Evolutionary conservation across 2,797 vertebrate genomes (phyloP), one percentile per base, ranked within the genome.

Genomic region (Craterocephalus amniculus): DNA sequence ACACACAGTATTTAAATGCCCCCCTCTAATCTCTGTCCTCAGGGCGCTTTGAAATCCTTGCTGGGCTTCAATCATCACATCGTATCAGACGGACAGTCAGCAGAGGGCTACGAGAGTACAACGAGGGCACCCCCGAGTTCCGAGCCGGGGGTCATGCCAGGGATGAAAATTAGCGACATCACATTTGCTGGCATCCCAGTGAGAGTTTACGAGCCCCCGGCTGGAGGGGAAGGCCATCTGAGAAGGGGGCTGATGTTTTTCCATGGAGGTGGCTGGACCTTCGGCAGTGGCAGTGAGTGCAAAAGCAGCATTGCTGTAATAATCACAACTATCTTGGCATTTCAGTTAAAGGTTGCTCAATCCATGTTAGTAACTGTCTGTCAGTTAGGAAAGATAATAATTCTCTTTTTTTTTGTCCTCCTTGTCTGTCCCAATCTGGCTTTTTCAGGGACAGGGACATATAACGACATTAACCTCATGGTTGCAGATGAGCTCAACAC

Each of bases 251-350:
- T 99, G 49, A 24, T 99, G 84, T 99, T 88, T 64, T 87, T 97
- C 72, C 97, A 98, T 0, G 98, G 98, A 76, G 98, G 97, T 29
- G 98, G 97, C 82, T 99, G 98, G 97, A 94, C 96, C 6, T 26
- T 97, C 43, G 96, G 96, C 61, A 95, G 92, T 40, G 89, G 90
- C 88, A 97, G 98, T 99, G 93, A 71, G 97, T 94, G 58, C 35
- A 0, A 9, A 3, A n/a, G 4, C 68, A 32, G 5, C 32, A 9
- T 31, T 14, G 22, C 62, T 38, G 0, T 22, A 9, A 66, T 18
- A 29, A 40, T 34, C 31, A 12, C 0, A 68, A 18, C 0, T 2
- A 36, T 55, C 8, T 67, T 62, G 63, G 31, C n/a, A 2, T 3
- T 26, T 40, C 3, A 24, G 11, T 24, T 51, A 11, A 12, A 24